phyloP scores from a whole-genome alignment of 1,140 invertebrate genomes.

The Aphidius gifuensis region DNA sequence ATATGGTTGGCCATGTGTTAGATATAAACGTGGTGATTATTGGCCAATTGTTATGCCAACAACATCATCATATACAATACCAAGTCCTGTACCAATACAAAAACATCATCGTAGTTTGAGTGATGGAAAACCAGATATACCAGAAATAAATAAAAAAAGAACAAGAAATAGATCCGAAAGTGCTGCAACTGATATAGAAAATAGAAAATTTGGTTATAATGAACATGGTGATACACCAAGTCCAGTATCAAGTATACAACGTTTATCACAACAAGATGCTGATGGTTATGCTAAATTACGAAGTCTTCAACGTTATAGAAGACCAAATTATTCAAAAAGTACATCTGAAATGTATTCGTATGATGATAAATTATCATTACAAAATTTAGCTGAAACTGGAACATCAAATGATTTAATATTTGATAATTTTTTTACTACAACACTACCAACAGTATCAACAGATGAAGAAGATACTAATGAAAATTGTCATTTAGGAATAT shows the following conservation, averaged over 20 bases:
- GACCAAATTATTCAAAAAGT: slow-evolving; percentile 54
- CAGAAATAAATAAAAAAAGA: slow-evolving; percentile 40
- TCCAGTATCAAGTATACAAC: slow-evolving; percentile 77
- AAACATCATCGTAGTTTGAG: slow-evolving; percentile 51
- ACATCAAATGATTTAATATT: slow-evolving; percentile 47
- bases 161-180: slow-evolving; percentile 51
- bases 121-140: slow-evolving; percentile 50
- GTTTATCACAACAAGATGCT: slow-evolving; percentile 70
- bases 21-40: slow-evolving; percentile 75
- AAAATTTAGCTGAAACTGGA: slow-evolving; percentile 50
- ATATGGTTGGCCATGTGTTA: slow-evolving; percentile 78
- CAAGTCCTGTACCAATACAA: slow-evolving; percentile 46
- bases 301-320: slow-evolving; percentile 66
- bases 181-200: slow-evolving; percentile 48
- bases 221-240: slow-evolving; percentile 72
- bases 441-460: slow-evolving; percentile 33
- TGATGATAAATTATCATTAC: slow-evolving; percentile 48
- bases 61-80: slow-evolving; percentile 40
- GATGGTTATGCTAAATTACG: slow-evolving; percentile 79
- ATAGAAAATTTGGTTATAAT: slow-evolving; percentile 38
- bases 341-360: slow-evolving; percentile 53
- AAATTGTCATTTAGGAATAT: slow-evolving; percentile 73
- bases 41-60: slow-evolving; percentile 71
- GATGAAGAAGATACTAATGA: slow-evolving; percentile 41
- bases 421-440: slow-evolving; percentile 39